These are phyloP conservation scores for Astatotilapia flaviijosephi DNA, from an alignment of 2,113 vertebrate genomes.

Conservation along the genomic window DNA sequence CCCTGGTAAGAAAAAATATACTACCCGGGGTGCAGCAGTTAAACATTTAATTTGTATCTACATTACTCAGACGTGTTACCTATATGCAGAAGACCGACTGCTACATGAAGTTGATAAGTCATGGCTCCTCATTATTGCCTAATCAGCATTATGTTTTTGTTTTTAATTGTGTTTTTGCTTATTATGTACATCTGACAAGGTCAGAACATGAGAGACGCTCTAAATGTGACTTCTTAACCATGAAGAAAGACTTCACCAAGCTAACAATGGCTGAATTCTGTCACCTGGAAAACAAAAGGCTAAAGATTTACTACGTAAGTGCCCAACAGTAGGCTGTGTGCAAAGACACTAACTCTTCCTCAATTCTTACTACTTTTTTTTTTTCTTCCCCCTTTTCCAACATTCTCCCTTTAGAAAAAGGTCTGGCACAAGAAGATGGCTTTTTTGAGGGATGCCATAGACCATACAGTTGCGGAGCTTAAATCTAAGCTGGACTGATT, in stretches of 20 bases:
- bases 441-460: slow-evolving; percentile 54
- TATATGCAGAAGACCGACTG: neutral
- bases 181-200: slow-evolving; percentile 42
- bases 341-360: rapidly evolving
- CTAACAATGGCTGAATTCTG: slow-evolving; percentile 74
- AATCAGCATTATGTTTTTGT: rapidly evolving
- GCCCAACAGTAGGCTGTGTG: neutral
- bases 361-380: neutral
- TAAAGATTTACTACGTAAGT: slow-evolving; percentile 74
- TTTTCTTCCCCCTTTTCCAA: neutral
- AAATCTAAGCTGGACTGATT: slow-evolving; percentile 25
- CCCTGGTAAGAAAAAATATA: slow-evolving; percentile 57
- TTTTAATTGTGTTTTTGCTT: neutral
- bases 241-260: slow-evolving; percentile 60
- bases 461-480: slow-evolving; percentile 32
- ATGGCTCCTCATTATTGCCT: neutral
- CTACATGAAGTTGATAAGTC: neutral
- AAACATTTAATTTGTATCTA: neutral
- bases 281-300: slow-evolving; percentile 69
- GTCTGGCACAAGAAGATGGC: slow-evolving; percentile 63
- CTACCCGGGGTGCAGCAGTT: neutral
- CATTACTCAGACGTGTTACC: neutral
- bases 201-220: slow-evolving; percentile 66
- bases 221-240: slow-evolving; percentile 70
- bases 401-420: slow-evolving; percentile 49